Evolutionary conservation across 2,888 invertebrate species (phyloP), one percentile per base, ranked within the genome.

Genomic region (Anoplius nigerrimus): DNA sequence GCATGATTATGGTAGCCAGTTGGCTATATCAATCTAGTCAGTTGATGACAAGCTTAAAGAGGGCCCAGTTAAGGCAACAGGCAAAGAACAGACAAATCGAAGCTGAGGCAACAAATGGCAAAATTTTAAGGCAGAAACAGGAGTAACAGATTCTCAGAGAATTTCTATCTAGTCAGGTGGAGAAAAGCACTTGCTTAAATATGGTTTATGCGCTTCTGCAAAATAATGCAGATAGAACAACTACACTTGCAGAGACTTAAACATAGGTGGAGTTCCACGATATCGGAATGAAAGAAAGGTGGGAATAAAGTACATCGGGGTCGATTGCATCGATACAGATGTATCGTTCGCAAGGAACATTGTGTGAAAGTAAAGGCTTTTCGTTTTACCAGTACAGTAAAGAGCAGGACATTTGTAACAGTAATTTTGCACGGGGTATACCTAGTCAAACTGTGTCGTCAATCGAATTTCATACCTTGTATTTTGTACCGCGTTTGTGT

Each of bases 21-120:
- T 97, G 97, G 97, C 89, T 97, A 64, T 96, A 95, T 89, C 95
- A 94, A 82, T 96, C 97, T 0, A 96, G 96, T 59, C 94, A 95
- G 87, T 90, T 97, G 80, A 96, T 97, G 95, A 93, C 94, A 21
- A 95, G 94, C 82, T 87, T 97, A 74, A 96, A 96, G 89, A 92
- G 93, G 79, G 95, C 96, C 0, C 96, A 96, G 85, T 88, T 96
- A 22, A 91, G 93, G 79, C 94, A 94, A 81, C 92, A 92, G 62
- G 90, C 92, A 66, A 92, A 92, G 88, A 86, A 83, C 74, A 83
- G 86, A 43, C 80, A 80, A 57, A 75, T 71, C 15, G 84, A 83
- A 52, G 73, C 74, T 8, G 58, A 65, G 20, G 79, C 75, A 24
- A 71, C 58, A 13, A 79, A 79, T 18, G 75, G 72, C 3, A 58